Conservation (phyloP, 2,113 vertebrate species). For the Rhagologus leucostigma region DNA sequence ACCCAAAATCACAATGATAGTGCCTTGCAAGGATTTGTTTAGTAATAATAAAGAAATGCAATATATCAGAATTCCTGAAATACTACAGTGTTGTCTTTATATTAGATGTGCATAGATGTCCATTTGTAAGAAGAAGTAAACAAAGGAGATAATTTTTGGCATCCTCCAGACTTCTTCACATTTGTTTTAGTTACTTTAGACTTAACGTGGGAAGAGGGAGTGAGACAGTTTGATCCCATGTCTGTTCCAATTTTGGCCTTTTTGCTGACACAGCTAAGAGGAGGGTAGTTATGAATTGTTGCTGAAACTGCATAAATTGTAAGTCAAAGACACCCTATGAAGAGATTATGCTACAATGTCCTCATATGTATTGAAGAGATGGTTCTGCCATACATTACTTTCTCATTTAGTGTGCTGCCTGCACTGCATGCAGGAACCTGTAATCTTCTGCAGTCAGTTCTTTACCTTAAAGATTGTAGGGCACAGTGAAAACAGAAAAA, state of each 20-base stretch:
- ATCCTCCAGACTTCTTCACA: background rate
- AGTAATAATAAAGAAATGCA: background rate
- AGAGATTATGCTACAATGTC: background rate
- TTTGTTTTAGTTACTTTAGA: background rate
- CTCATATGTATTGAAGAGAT: background rate
- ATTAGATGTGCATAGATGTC: background rate
- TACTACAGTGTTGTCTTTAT: background rate
- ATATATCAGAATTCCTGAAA: background rate
- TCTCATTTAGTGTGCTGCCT: background rate
- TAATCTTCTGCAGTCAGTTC: background rate
- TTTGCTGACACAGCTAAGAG: background rate
- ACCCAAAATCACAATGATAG: background rate
- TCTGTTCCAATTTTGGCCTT: background rate
- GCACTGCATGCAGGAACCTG: background rate
- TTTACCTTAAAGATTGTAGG: background rate
- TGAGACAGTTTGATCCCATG: background rate
- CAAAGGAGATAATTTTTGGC: background rate
- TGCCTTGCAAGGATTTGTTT: background rate
- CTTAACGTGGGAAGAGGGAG: background rate
- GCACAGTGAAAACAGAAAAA: background rate
- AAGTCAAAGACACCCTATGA: background rate
- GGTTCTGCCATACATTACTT: accelerated
- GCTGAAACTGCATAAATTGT: background rate
- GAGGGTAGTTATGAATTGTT: background rate
- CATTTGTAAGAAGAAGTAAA: background rate